phyloP scores from a whole-genome alignment of 2,113 vertebrate species.

The Cyprinus carpio region DNA sequence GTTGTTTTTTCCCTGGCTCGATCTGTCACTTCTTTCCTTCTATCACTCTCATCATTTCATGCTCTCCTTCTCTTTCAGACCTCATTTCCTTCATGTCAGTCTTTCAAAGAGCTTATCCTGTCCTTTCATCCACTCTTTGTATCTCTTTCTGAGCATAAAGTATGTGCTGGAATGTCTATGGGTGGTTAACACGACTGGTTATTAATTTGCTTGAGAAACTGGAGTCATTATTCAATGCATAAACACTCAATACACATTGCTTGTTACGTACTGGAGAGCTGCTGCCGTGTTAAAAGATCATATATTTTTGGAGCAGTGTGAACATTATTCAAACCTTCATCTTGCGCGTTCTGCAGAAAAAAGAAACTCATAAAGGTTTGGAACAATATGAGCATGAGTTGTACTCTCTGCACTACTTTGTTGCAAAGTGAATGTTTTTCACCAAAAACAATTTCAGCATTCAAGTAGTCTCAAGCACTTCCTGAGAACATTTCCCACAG shows the following conservation, averaged over 20 bases:
- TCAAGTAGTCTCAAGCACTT: constrained; percentile 3
- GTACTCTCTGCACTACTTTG: background rate
- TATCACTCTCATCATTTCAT: constrained; percentile 6
- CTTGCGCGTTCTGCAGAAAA: background rate
- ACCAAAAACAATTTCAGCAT: background rate
- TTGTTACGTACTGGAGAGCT: background rate
- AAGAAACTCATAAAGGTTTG: background rate
- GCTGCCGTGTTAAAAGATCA: background rate
- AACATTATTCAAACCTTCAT: background rate
- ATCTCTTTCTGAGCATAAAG: background rate
- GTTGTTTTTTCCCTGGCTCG: background rate
- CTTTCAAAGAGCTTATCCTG: constrained; percentile 24
- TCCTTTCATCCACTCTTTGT: constrained; percentile 16
- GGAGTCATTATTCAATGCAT: background rate
- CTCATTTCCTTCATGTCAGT: constrained; percentile 25
- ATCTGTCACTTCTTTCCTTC: background rate
- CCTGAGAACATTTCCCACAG: constrained; percentile 14
- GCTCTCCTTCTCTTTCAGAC: constrained; percentile 4
- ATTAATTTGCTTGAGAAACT: background rate
- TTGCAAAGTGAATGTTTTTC: background rate
- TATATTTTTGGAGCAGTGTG: background rate
- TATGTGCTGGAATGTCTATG: background rate
- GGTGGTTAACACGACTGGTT: background rate
- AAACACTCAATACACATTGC: background rate
- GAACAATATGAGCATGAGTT: background rate